phyloP scores from a whole-genome alignment of 2,113 vertebrate genomes.

The Piaya cayana region DNA sequence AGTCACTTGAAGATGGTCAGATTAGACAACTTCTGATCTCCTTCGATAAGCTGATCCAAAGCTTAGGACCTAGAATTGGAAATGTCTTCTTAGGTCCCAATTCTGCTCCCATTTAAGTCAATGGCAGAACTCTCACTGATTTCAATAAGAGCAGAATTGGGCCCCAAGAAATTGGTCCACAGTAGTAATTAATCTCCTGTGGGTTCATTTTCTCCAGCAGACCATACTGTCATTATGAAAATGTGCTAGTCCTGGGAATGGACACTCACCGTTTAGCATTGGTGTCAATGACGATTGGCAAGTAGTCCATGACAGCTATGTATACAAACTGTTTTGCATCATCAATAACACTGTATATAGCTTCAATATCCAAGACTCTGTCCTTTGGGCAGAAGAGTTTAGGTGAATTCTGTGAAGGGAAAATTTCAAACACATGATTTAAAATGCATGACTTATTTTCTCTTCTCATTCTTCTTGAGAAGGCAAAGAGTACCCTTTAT shows the following conservation, averaged over 20 bases:
- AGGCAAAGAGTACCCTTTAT: neutral
- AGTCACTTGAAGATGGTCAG: neutral
- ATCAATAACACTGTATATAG: conserved; percentile 90
- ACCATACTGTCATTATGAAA: neutral
- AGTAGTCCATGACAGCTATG: conserved; percentile 90
- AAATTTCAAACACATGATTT: neutral
- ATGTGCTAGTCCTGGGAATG: neutral
- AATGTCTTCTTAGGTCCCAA: conserved; percentile 54
- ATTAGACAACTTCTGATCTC: conserved; percentile 33
- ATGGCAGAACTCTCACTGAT: conserved; percentile 66
- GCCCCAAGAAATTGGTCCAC: conserved; percentile 52
- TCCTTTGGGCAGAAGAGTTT: conserved; percentile 89
- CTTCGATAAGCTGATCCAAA: conserved; percentile 13
- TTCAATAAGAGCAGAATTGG: conserved; percentile 68
- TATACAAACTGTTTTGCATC: conserved; percentile 88
- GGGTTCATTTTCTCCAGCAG: neutral
- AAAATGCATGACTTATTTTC: neutral
- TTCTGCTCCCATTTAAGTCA: conserved; percentile 67
- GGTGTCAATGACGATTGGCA: conserved; percentile 84
- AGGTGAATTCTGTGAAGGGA: conserved; percentile 86
- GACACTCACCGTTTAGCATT: conserved; percentile 75
- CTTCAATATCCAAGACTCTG: conserved; percentile 90
- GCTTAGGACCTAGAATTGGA: conserved; percentile 26
- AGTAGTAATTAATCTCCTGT: neutral
- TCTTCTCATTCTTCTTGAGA: neutral